Conservation (phyloP, 2,888 invertebrate genomes). For the Gastrophysa polygoni region DNA sequence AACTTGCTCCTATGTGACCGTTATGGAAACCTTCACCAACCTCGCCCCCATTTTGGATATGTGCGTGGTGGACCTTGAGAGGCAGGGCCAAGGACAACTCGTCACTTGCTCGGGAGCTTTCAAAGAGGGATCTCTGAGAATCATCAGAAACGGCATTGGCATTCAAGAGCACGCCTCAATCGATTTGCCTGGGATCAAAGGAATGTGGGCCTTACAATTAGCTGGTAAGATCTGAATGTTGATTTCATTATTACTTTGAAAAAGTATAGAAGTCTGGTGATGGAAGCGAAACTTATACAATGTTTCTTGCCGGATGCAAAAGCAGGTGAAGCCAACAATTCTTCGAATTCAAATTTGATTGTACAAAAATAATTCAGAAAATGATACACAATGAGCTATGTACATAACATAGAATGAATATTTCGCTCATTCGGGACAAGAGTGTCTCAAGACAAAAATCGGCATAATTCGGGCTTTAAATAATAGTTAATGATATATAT, state of each 20-base stretch:
- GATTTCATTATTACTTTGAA: conserved; percentile 18
- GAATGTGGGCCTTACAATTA: conserved; percentile 94
- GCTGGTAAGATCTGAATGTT: conserved; percentile 58
- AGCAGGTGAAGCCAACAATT: too few species aligned
- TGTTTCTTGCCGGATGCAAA: too few species aligned
- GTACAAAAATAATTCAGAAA: too few species aligned
- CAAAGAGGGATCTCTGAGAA: conserved; percentile 96
- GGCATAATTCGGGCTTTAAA: too few species aligned
- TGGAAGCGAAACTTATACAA: too few species aligned
- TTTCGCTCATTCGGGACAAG: too few species aligned
- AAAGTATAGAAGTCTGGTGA: neutral
- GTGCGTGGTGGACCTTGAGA: conserved; percentile 95
- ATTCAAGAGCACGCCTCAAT: conserved; percentile 98
- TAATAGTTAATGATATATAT: too few species aligned
- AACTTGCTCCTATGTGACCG: conserved; percentile 85
- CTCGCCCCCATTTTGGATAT: conserved; percentile 97
- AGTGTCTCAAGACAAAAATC: too few species aligned
- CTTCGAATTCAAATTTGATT: too few species aligned
- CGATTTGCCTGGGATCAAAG: conserved; percentile 95
- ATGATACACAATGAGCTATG: too few species aligned
- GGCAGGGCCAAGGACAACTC: conserved; percentile 96
- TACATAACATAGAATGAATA: too few species aligned
- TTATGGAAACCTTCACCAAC: conserved; percentile 97
- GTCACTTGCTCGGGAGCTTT: conserved; percentile 97
- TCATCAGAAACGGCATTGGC: conserved; percentile 98